These are phyloP conservation scores for silkworm (Bombyx mori) DNA, from an alignment of 1,140 invertebrate species.

Conservation along the genomic window ASM3026992v2 NC_085123.1:9914001-9914500, in stretches of 20 bases:
- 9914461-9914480: too few species aligned
- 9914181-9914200: slow-evolving; percentile 73
- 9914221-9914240: slow-evolving; percentile 73
- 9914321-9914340: slow-evolving; percentile 88
- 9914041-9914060: too few species aligned
- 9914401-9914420: slow-evolving; percentile 41
- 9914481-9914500: too few species aligned
- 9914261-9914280: slow-evolving; percentile 75
- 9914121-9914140: too few species aligned
- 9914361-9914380: slow-evolving; percentile 86
- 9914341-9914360: slow-evolving; percentile 90
- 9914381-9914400: slow-evolving; percentile 91
- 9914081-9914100: too few species aligned
- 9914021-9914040: too few species aligned
- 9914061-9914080: too few species aligned
- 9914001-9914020: too few species aligned
- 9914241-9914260: slow-evolving; percentile 68
- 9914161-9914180: slow-evolving; percentile 69
- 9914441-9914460: too few species aligned
- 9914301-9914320: slow-evolving; percentile 81
- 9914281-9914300: slow-evolving; percentile 74
- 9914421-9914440: too few species aligned
- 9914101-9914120: too few species aligned
- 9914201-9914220: slow-evolving; percentile 77
- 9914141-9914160: too few species aligned